Percentiles rank a stretch among this genome's conserved stretches.
These are phyloP conservation scores for Cliona cf. orientalis DNA, from an alignment of 37 sponge, comb jelly and placozoan species.

Conservation along the genomic window DNA sequence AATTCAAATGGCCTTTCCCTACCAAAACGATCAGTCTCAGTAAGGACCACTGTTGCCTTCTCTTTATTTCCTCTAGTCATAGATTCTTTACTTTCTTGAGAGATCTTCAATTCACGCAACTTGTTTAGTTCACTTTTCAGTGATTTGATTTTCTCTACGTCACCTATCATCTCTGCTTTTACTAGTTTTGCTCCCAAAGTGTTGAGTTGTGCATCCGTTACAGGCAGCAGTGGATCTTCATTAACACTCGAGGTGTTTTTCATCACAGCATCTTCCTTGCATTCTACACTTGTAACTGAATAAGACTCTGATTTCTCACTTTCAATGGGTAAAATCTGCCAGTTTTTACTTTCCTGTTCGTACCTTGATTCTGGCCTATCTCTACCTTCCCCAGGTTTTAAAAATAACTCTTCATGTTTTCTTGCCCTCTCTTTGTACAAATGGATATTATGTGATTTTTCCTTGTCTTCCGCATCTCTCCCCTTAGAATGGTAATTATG, in stretches of 20 bases:
- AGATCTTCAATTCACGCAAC: not conserved
- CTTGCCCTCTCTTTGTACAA: not conserved
- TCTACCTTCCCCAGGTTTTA: not conserved
- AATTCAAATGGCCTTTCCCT: conserved; percentile 57
- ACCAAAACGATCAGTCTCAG: conserved; percentile 72
- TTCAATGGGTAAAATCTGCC: too few relatives aligned
- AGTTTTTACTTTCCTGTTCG: too few relatives aligned
- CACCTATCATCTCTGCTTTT: conserved; percentile 90
- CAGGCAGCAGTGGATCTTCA: too few relatives aligned
- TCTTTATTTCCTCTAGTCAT: not conserved
- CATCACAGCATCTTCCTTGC: too few relatives aligned
- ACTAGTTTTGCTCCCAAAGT: conserved; percentile 79
- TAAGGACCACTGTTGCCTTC: conserved; percentile 65
- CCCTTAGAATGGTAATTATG: not conserved
- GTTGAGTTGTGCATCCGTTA: conserved; percentile 77
- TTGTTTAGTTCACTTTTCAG: conserved; percentile 54
- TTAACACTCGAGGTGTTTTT: too few relatives aligned
- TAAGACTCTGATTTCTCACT: too few relatives aligned
- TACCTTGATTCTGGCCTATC: not conserved
- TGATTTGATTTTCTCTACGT: conserved; percentile 38
- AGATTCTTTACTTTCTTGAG: not conserved
- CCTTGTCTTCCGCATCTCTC: not conserved
- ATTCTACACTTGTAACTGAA: too few relatives aligned
- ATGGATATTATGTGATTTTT: not conserved
- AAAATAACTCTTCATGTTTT: not conserved